These are phyloP conservation scores for Chloroclysta siterata DNA, from an alignment of 2,888 invertebrate genomes.

Conservation along the genomic window DNA sequence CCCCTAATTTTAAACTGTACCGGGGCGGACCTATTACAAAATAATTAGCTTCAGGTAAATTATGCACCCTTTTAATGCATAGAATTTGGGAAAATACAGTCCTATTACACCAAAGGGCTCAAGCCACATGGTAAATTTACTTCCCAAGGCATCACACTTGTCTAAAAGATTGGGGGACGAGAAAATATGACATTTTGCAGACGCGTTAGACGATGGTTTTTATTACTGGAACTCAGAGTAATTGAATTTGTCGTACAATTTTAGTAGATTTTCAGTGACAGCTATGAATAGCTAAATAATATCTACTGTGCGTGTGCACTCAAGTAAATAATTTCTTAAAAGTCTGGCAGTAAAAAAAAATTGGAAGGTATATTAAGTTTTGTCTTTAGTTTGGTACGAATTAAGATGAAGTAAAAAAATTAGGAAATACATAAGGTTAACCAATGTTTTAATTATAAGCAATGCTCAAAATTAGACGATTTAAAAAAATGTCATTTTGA, in stretches of 20 bases:
- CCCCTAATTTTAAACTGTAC: conserved; percentile 65
- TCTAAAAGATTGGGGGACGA: conserved; percentile 52
- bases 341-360: too few species aligned
- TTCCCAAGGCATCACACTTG: conserved; percentile 66
- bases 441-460: too few species aligned
- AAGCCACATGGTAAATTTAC: conserved; percentile 74
- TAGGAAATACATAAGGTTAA: too few species aligned
- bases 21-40: conserved; percentile 78
- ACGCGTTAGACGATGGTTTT: conserved; percentile 49
- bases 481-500: too few species aligned
- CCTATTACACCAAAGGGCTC: conserved; percentile 66
- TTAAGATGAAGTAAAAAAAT: too few species aligned
- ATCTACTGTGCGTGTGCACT: too few species aligned
- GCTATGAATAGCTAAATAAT: conserved; percentile 7
- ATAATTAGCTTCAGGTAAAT: conserved; percentile 80
- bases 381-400: too few species aligned
- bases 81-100: conserved; percentile 78
- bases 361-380: too few species aligned
- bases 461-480: too few species aligned
- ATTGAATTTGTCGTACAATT: conserved; percentile 45
- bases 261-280: conserved; percentile 30
- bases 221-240: conserved; percentile 43
- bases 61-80: conserved; percentile 83
- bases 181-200: conserved; percentile 64
- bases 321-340: too few species aligned